A percentile compares a stretch with the other conserved stretches of the same genome.
Evolutionary conservation across 2,113 vertebrate species (phyloP).

Genomic region (Corythaeola cristata): DNA sequence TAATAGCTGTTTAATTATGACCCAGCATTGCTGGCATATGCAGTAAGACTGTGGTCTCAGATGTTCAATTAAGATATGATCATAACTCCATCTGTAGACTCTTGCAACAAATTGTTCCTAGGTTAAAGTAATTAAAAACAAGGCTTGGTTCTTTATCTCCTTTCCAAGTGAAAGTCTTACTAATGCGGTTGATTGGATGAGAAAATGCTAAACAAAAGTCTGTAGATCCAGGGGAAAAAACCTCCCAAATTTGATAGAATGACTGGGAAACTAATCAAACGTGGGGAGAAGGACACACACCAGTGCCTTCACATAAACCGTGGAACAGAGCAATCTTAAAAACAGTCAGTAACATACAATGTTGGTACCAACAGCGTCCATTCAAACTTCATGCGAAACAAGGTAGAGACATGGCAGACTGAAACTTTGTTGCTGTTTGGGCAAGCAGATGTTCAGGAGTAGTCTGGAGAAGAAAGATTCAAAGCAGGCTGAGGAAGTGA

Average conservation of each 20-base stretch:
- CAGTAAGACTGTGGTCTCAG: background rate
- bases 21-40: background rate
- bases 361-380: background rate
- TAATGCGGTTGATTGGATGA: background rate
- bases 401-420: background rate
- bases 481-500: background rate
- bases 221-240: background rate
- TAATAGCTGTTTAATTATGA: background rate
- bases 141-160: background rate
- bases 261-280: background rate
- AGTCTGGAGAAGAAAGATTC: background rate
- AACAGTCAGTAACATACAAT: background rate
- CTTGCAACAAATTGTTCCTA: background rate
- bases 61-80: background rate
- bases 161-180: background rate
- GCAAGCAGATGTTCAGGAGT: background rate
- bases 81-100: background rate
- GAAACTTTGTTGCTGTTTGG: background rate
- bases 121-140: background rate
- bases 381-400: background rate
- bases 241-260: background rate
- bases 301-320: rapidly evolving
- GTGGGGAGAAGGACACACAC: background rate
- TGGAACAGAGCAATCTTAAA: background rate
- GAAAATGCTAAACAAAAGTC: background rate